phyloP scores from a whole-genome alignment of 2,113 vertebrate species.

The Ginglymostoma cirratum region DNA sequence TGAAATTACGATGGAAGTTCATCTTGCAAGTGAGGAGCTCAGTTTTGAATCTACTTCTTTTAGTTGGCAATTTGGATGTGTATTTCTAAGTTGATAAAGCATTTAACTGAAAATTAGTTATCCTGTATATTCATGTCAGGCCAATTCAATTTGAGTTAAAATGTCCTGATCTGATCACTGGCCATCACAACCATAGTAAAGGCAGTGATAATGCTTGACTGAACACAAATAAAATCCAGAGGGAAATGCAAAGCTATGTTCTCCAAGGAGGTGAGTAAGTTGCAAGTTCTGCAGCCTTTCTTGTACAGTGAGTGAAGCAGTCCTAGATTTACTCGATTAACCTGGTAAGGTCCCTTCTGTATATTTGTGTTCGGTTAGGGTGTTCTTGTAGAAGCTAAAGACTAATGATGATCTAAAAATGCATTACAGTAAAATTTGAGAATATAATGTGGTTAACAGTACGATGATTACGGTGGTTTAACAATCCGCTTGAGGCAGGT shows the following conservation, averaged over 20 bases:
- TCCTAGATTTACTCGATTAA: neutral
- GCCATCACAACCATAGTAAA: neutral
- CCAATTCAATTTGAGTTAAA: constrained; percentile 15
- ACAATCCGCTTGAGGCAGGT: neutral
- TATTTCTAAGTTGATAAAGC: neutral
- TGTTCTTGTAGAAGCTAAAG: neutral
- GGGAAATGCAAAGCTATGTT: neutral
- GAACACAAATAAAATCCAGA: neutral
- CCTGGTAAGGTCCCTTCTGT: neutral
- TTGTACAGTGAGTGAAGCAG: neutral
- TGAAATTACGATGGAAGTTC: neutral
- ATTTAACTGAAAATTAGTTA: neutral
- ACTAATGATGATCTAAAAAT: neutral
- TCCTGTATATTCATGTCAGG: neutral
- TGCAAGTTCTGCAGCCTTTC: neutral
- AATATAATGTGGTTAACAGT: neutral
- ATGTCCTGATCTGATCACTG: neutral
- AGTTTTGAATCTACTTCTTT: neutral
- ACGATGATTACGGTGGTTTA: neutral
- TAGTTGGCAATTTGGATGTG: neutral
- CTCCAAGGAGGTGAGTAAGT: neutral
- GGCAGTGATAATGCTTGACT: neutral
- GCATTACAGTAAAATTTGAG: neutral
- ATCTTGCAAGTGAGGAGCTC: neutral
- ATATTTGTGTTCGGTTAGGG: neutral